Evolutionary conservation across 1,140 invertebrate species (phyloP).

Genomic region (Frieseomelitta varia): DNA sequence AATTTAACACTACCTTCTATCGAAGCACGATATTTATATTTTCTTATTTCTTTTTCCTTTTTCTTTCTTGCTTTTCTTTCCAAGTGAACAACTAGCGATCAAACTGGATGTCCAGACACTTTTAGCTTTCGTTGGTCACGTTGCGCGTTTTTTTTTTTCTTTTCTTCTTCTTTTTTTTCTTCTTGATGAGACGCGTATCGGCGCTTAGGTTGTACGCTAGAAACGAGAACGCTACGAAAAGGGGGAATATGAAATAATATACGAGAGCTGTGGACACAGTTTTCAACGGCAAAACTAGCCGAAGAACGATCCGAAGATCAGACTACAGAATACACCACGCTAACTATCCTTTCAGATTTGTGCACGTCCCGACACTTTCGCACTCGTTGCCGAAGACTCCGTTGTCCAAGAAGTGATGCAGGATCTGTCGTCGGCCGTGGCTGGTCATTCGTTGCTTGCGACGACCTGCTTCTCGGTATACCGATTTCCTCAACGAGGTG

Average conservation of each 20-base stretch:
- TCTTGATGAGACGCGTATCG: neutral
- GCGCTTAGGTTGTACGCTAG: neutral
- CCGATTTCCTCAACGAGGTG: neutral
- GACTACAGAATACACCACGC: constrained; percentile 2
- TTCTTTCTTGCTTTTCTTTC: neutral
- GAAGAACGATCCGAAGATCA: neutral
- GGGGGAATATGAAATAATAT: constrained; percentile 11
- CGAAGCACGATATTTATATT: constrained; percentile 44
- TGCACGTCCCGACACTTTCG: constrained; percentile 28
- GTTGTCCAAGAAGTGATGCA: neutral
- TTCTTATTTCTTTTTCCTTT: neutral
- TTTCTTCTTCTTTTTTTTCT: no score
- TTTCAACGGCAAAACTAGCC: neutral
- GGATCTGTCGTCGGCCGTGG: no score
- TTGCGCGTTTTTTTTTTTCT: neutral
- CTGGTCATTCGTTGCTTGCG: neutral
- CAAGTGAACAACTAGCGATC: neutral
- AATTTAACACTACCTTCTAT: constrained; percentile 42
- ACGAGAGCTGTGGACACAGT: constrained; percentile 58
- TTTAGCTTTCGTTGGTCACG: constrained; percentile 2
- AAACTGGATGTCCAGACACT: constrained; percentile 49
- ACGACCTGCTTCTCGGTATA: neutral
- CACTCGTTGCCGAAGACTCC: constrained; percentile 20
- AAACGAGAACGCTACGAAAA: neutral
- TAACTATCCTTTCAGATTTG: constrained; percentile 21